These are phyloP conservation scores for Papilio protenor DNA, from an alignment of 2,888 invertebrate species.

Conservation along the genomic window DNA sequence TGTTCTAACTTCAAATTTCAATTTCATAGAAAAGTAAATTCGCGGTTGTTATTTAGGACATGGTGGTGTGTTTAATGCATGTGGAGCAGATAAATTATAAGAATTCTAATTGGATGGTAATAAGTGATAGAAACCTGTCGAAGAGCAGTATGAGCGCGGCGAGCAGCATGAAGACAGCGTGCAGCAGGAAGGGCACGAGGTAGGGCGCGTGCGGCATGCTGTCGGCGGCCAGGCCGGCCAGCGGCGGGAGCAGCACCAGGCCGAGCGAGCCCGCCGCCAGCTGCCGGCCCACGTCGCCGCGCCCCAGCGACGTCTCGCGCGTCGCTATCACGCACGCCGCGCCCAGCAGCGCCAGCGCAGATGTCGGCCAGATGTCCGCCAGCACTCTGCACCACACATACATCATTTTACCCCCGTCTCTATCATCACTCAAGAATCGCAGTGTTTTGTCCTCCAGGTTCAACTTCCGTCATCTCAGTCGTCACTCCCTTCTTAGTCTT, in stretches of 20 bases:
- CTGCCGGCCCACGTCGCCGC: conserved; percentile 92
- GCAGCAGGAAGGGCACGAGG: conserved; percentile 84
- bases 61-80: no score
- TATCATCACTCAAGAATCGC: no score
- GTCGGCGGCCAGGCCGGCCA: conserved; percentile 77
- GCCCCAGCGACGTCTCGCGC: conserved; percentile 90
- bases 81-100: no score
- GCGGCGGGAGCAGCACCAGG: conserved; percentile 87
- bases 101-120: neutral
- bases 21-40: no score
- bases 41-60: no score
- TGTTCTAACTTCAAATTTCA: no score
- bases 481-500: no score
- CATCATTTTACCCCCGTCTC: no score
- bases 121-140: conserved; percentile 75
- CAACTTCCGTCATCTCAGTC: no score
- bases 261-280: conserved; percentile 90
- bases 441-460: no score
- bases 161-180: conserved; percentile 80
- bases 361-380: conserved; percentile 91
- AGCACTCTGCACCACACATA: conserved; percentile 76
- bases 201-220: conserved; percentile 74
- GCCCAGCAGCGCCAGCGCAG: conserved; percentile 88
- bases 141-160: conserved; percentile 85
- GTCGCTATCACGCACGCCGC: conserved; percentile 93